phyloP scores from a whole-genome alignment of 2,888 invertebrate species.

The Xanthia togata region DNA sequence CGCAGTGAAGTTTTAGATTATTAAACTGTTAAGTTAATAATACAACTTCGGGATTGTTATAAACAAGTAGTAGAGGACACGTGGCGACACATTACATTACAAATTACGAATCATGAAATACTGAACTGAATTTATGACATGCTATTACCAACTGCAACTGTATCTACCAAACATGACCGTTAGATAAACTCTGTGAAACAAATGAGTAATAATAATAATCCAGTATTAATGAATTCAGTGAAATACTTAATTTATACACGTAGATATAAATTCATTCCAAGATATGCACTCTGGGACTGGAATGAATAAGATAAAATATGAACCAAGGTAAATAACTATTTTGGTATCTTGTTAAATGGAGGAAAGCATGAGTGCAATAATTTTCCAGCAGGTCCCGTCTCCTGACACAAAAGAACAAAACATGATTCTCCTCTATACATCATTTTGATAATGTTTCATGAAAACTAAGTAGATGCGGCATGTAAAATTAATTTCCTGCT shows the following conservation, averaged over 20 bases:
- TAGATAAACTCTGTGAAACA: neutral
- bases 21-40: conserved; percentile 28
- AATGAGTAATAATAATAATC: too few species aligned
- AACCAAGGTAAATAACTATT: neutral
- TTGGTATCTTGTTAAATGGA: neutral
- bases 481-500: neutral
- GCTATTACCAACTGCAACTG: neutral
- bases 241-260: too few species aligned
- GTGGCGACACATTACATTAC: conserved; percentile 1
- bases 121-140: neutral
- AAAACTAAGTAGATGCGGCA: neutral
- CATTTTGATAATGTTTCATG: neutral
- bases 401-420: neutral
- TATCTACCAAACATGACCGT: neutral
- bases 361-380: neutral
- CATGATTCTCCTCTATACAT: neutral
- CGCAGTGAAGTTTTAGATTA: conserved; percentile 35
- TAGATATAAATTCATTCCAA: neutral
- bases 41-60: conserved; percentile 21
- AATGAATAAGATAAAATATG: neutral
- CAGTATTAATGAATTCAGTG: too few species aligned
- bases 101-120: neutral
- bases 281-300: neutral
- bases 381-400: neutral
- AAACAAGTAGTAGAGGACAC: conserved; percentile 5